Evolutionary conservation across 2,113 vertebrate genomes (phyloP), one percentile per base, ranked within the genome.

Genomic region (Oenanthe oenanthe): DNA sequence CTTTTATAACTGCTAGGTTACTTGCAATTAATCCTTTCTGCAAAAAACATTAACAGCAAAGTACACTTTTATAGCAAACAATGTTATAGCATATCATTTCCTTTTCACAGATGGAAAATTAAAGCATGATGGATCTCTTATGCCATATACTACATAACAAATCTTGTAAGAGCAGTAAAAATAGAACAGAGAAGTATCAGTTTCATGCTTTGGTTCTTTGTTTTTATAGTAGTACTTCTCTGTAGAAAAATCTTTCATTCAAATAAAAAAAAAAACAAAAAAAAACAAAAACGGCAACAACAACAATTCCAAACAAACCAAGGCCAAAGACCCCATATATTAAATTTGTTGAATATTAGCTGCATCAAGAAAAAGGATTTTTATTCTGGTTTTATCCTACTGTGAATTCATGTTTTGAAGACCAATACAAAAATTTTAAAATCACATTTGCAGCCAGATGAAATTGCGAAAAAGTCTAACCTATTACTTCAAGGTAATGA

Each of bases 401-500:
- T 92, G 60, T 73, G 22, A 50, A n/a, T 56, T 70, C 18, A 63
- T 61, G 11, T 90, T 95, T 86, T 61, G 36, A 94, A 92, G 56
- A 75, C 38, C 36, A 78, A 82, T 68, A 50, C 26, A 38, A 85
- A 82, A 81, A 72, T 4, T 72, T 93, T 95, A 50, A 82, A 89
- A 88, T 68, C 63, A 32, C 43, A 81, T 96, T 89, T 96, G 34
- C 67, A 95, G 78, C 25, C 72, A 77, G 56, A 92, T 6, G 11
- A 96, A 96, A 82, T 45, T 88, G 60, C 84, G 9, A 74, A 88
- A 93, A 95, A 94, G 29, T 54, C 77, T 80, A 96, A 76, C 72
- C 65, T 94, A 89, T 97, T 92, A 93, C 80, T 92, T 91, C 88
- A 66, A 95, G 61, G 36, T 92, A 97, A 95, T 96, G 92, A 97